Conservation (phyloP, 1,140 invertebrate species). For the Stenopsyche tienmushanensis region DNA sequence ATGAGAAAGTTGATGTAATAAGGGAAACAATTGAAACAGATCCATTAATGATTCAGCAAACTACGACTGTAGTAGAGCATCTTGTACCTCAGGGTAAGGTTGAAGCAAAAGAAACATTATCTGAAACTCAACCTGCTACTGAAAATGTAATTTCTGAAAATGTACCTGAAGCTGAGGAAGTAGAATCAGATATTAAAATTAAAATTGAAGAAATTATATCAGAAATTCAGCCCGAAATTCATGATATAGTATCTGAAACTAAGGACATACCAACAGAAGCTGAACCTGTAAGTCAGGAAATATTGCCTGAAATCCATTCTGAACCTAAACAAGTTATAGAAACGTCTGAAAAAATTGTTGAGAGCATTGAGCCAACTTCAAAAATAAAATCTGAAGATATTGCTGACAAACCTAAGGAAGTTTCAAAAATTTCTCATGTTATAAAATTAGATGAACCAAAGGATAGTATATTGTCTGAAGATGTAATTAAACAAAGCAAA, state of each 20-base stretch:
- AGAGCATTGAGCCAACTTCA: neutral
- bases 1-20: neutral
- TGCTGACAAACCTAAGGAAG: neutral
- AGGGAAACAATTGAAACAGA: neutral
- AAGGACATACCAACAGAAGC: neutral
- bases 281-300: neutral
- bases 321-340: neutral
- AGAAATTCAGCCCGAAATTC: neutral
- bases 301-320: too few species aligned
- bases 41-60: neutral
- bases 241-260: slow-evolving; percentile 1
- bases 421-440: too few species aligned
- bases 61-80: too few species aligned
- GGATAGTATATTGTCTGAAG: too few species aligned
- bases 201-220: neutral
- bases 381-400: slow-evolving; percentile 4
- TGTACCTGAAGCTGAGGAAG: neutral
- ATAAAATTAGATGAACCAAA: too few species aligned
- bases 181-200: neutral
- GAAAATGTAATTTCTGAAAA: neutral
- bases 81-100: too few species aligned
- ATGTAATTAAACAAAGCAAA: neutral
- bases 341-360: neutral
- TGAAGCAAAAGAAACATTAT: neutral
- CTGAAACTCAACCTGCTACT: neutral